These are phyloP conservation scores for Brachionus paranguensis DNA, from an alignment of 1,140 invertebrate genomes.

Conservation along the genomic window DNA sequence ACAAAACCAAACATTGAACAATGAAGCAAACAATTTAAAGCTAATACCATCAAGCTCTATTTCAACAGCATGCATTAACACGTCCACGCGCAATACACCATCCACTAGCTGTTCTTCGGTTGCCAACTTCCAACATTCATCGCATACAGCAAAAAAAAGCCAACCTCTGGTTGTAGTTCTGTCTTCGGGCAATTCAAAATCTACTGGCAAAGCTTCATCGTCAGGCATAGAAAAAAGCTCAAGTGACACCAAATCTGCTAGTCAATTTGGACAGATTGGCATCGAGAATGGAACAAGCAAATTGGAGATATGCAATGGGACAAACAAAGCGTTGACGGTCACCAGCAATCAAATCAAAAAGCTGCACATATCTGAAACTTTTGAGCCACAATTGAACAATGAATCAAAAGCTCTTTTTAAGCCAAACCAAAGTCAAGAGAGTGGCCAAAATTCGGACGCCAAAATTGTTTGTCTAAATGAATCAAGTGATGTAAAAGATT, in stretches of 20 bases:
- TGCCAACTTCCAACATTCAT: not conserved
- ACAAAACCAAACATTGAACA: not conserved
- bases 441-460: not conserved
- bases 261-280: not conserved
- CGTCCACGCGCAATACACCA: not conserved
- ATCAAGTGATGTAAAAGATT: not conserved
- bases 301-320: not conserved
- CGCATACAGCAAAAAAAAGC: not conserved
- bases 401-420: not conserved
- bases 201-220: not conserved
- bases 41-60: not conserved
- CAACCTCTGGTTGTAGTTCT: conserved; percentile 6
- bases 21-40: not conserved
- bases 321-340: not conserved
- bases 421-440: not conserved
- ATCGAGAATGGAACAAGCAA: not conserved
- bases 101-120: not conserved
- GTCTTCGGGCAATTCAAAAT: not conserved
- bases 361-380: not conserved
- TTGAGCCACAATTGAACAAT: not conserved
- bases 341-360: not conserved
- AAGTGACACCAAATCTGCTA: not conserved
- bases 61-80: not conserved
- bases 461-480: not conserved
- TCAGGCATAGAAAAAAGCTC: not conserved